Evolutionary conservation across 2,888 invertebrate species (phyloP), one percentile per base, ranked within the genome.

Genomic region (Noctua fimbriata): DNA sequence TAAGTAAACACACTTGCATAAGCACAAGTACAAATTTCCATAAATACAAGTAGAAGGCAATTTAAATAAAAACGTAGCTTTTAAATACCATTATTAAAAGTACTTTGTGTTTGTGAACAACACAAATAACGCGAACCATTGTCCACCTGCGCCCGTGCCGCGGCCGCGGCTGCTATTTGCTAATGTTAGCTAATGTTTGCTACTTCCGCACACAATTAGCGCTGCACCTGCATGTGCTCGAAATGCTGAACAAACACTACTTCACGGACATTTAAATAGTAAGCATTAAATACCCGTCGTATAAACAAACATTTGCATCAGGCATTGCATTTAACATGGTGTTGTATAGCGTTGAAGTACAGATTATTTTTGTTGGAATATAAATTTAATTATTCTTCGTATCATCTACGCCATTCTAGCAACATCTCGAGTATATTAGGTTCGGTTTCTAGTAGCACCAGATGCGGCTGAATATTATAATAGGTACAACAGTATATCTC

Each of bases 401-500:
- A 5, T 79, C 12, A 4, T 18, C 47, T 41, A n/a, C 9, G 12
- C n/a, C 7, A 28, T n/a, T 74, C 28, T 16, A 28, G 44, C 18
- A 16, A 44, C 47, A 10, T 24, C 12, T 21, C 21, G 32, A 67
- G n/a, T 55, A 7, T 58, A 75, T 82, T 75, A 55, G n/a, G 12
- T 66, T 55, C 5, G 21, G 47, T 47, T n/a, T 28, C 44, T 49
- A 66, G 70, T 71, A 28, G 18, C 32, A 28, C 41, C 79, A 73
- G 79, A 58, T 70, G 84, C 52, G 65, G 52, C 79, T 52, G 72
- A 32, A 78, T 69, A 44, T 28, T 6, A 60, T 70, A 55, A 76
- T 16, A 28, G 24, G 5, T 18, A 21, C 18, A n/a, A 65, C 41
- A 21, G 28, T 14, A 71, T 18, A 32, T 41, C 67, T 67, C 67